phyloP scores from a whole-genome alignment of 2,797 vertebrate species.

The Chelon auratus region DNA sequence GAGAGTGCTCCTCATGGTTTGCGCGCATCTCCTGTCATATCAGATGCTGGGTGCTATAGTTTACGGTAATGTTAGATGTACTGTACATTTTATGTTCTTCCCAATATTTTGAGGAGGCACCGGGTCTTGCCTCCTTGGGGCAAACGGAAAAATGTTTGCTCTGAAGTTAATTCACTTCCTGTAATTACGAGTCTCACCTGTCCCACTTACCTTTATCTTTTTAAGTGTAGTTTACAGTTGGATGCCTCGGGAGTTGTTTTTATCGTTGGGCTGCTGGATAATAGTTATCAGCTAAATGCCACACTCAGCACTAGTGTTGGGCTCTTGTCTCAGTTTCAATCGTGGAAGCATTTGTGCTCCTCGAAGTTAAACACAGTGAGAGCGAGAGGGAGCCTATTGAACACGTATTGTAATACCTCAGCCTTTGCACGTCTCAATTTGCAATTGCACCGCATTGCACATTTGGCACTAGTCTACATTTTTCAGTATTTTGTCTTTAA shows the following conservation, averaged over 20 bases:
- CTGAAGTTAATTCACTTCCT: neutral
- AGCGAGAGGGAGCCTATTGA: no score
- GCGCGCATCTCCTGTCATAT: constrained; percentile 8
- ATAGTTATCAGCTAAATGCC: neutral
- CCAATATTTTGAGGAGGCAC: constrained; percentile 4
- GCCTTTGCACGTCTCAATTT: no score
- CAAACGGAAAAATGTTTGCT: constrained; percentile 10
- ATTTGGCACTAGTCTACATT: no score
- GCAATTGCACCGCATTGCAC: no score
- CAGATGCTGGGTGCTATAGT: neutral
- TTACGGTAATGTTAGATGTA: neutral
- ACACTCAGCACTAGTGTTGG: neutral
- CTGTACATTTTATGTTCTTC: neutral
- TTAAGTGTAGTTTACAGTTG: neutral
- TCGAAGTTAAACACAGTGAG: no score
- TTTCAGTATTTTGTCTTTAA: no score
- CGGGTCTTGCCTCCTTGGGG: neutral
- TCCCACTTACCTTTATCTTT: constrained; percentile 6
- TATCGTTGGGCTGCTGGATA: neutral
- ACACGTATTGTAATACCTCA: no score
- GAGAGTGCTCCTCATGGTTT: constrained; percentile 11
- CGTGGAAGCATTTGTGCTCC: no score
- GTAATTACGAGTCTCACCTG: neutral
- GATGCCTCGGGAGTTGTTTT: neutral
- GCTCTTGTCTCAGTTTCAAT: no score